Evolutionary conservation across 92 coral and sea anemone species (phyloP).

Genomic region (Porites cylindrica): DNA sequence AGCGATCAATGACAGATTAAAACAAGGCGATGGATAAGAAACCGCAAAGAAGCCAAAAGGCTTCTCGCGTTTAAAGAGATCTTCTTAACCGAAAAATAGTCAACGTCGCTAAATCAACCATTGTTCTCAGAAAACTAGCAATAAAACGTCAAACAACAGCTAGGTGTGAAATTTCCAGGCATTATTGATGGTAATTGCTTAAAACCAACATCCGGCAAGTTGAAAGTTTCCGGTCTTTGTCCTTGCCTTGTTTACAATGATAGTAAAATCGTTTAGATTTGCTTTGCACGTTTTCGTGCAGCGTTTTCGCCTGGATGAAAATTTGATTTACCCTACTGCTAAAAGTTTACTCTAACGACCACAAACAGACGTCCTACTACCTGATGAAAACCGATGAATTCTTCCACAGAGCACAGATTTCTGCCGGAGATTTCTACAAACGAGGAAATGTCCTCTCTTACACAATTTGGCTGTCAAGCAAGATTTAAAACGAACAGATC

Average conservation of each 20-base stretch:
- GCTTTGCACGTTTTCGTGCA: not conserved
- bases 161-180: conserved; percentile 49
- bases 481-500: conserved; percentile 26
- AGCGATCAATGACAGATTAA: not conserved
- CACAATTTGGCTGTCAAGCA: conserved; percentile 8
- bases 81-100: not conserved
- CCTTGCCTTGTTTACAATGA: conserved; percentile 6
- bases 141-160: conserved; percentile 22
- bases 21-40: not conserved
- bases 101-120: not conserved
- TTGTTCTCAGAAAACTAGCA: conserved; percentile 14
- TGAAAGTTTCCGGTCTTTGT: conserved; percentile 54
- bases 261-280: not conserved
- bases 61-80: not conserved
- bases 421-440: too few relatives aligned
- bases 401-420: not conserved
- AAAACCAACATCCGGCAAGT: conserved; percentile 51
- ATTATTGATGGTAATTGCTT: conserved; percentile 54
- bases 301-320: not conserved
- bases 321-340: not conserved
- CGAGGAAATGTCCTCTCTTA: conserved; percentile 29
- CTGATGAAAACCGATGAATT: not conserved
- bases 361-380: not conserved
- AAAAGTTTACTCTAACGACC: not conserved
- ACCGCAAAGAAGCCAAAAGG: not conserved